Base-by-base conservation (phyloP, 2,888 invertebrate genomes). In the Oscheius sp. region DNA sequence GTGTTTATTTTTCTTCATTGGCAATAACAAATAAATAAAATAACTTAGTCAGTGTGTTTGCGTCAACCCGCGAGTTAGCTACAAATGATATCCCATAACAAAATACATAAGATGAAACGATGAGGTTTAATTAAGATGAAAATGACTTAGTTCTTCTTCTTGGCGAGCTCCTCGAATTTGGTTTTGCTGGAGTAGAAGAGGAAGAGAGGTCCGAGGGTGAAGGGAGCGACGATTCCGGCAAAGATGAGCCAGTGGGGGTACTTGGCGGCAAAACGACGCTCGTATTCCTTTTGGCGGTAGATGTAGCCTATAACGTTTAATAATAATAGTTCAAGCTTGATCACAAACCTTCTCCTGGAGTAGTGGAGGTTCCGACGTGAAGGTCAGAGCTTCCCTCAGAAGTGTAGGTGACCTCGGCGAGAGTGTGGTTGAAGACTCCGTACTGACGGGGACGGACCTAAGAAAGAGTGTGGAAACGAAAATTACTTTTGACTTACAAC, bases 401-500 rank as follows among this genome's bases (percentile, higher is more conserved):
- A 87, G 93, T 93, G 91, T 99, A 99, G 59, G 93, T 93, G 73
- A 80, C 79, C 53, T 79, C 78, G 78, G 98, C 98, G 70, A 96
- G 93, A 1, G 96, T 94, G 90, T 99, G 98, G 91, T 99, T 99
- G 92, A 96, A 97, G 90, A 95, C 95, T 47, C 98, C 98, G 89
- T 92, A 94, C 88, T 93, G 93, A 87, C 93, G 93, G 3, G 98
- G 97, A 79, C 94, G 92, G 11, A 83, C 74, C 76, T 76, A 66
- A 29, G 11, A 59, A 59, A 59, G 29, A 5, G 5, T 59, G 32
- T 21, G 29, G 9, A 33, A 21, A 35, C 32, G 13, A 7, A 29
- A 47, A 53, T 37, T 47, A 21, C 21, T 3, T 57, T 32, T 3
- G 11, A 72, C 76, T 73, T 57, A 98, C 93, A 7, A 98, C 94